phyloP scores from a whole-genome alignment of 92 coral and sea anemone species.

The Palythoa caribaeorum region DNA sequence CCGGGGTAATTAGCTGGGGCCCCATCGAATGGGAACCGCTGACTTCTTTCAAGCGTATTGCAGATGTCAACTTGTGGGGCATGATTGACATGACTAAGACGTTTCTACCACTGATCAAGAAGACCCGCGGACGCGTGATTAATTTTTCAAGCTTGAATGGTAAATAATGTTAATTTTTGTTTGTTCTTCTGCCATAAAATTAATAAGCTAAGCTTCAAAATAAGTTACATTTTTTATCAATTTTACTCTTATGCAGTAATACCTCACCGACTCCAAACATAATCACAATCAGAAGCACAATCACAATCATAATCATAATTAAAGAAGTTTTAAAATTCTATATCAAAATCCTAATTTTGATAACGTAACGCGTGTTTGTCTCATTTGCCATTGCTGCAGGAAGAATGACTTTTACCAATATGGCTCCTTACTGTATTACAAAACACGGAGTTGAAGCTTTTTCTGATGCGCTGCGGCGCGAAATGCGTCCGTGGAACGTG shows the following conservation, averaged over 20 bases:
- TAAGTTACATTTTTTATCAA: too few relatives aligned
- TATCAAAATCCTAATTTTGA: background rate
- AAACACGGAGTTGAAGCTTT: constrained; percentile 46
- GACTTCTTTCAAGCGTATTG: constrained; percentile 71
- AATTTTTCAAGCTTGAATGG: constrained; percentile 92
- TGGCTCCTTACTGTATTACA: constrained; percentile 38
- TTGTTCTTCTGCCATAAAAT: background rate
- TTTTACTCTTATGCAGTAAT: too few relatives aligned
- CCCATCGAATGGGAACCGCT: constrained; percentile 93
- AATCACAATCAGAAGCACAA: too few relatives aligned
- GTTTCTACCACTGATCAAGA: constrained; percentile 92
- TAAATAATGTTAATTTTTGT: background rate
- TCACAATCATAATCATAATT: too few relatives aligned
- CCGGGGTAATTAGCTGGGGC: constrained; percentile 84
- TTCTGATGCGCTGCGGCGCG: constrained; percentile 46
- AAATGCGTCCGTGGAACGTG: constrained; percentile 43
- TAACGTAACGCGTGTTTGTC: background rate
- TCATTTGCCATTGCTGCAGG: background rate
- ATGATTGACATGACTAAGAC: constrained; percentile 95
- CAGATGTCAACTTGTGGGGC: constrained; percentile 95
- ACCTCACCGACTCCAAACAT: too few relatives aligned
- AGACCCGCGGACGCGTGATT: constrained; percentile 80
- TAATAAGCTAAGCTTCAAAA: too few relatives aligned
- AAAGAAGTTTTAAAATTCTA: too few relatives aligned
- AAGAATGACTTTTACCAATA: constrained; percentile 33